phyloP scores from a whole-genome alignment of 2,888 invertebrate species.

The Poecilobothrus nobilitatus region DNA sequence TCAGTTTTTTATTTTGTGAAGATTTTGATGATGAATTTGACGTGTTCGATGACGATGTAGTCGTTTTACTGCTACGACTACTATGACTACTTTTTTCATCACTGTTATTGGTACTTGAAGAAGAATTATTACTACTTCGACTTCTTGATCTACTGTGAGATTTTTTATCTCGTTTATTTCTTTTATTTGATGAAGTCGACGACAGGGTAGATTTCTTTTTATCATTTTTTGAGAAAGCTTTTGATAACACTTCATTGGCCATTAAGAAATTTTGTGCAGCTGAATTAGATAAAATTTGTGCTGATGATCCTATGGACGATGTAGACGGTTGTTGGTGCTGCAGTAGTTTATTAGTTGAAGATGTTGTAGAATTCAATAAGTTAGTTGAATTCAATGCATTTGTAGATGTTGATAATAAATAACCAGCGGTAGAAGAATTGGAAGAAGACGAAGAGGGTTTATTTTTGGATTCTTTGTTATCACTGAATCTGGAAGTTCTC shows the following conservation, averaged over 20 bases:
- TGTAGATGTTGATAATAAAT: conserved; percentile 14
- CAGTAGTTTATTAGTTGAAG: neutral
- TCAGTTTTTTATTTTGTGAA: neutral
- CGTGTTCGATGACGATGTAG: conserved; percentile 13
- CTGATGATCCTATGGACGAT: neutral
- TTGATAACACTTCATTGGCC: neutral
- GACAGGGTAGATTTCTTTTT: neutral
- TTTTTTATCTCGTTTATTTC: neutral
- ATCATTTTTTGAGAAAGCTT: conserved; percentile 2
- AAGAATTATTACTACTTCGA: neutral
- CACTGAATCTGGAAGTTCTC: conserved; percentile 41
- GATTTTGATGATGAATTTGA: conserved; percentile 19
- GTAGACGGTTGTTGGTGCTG: neutral
- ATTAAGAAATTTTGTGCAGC: conserved; percentile 9
- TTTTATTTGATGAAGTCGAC: neutral
- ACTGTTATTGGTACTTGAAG: neutral
- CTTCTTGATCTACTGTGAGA: neutral
- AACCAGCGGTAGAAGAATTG: conserved; percentile 12
- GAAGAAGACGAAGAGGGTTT: conserved; percentile 13
- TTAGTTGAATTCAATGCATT: conserved; percentile 12
- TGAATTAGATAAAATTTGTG: neutral
- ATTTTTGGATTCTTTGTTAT: conserved; percentile 37
- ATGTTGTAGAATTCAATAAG: neutral
- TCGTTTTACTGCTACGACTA: conserved; percentile 6
- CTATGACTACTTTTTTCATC: neutral